Percentiles rank a stretch among this genome's conserved stretches.
These are phyloP conservation scores for Anoplopoma fimbria DNA, from an alignment of 2,113 vertebrate species.

Conservation along the genomic window DNA sequence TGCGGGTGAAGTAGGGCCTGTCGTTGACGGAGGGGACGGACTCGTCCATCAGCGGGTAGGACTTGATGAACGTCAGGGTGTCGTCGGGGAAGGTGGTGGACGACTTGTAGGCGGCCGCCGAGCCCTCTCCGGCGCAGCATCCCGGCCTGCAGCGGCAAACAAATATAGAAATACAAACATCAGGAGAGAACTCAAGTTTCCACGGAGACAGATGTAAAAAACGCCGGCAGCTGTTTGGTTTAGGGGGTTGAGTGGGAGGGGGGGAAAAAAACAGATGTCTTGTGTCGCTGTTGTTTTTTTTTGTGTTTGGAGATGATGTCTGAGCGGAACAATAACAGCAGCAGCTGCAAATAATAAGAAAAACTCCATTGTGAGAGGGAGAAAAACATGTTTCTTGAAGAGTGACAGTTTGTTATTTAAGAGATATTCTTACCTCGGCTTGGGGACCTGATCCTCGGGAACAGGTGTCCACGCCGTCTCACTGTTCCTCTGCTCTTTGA, in stretches of 20 bases:
- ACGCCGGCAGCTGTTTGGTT: constrained; percentile 59
- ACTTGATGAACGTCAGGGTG: constrained; percentile 93
- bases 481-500: constrained; percentile 91
- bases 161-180: neutral
- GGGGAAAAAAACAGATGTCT: constrained; percentile 46
- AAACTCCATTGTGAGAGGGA: constrained; percentile 15
- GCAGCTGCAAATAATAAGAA: constrained; percentile 32
- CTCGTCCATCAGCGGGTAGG: constrained; percentile 93
- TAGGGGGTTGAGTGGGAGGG: constrained; percentile 24
- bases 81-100: constrained; percentile 93
- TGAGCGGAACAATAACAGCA: constrained; percentile 54
- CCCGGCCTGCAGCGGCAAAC: constrained; percentile 86
- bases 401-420: constrained; percentile 52
- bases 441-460: constrained; percentile 92
- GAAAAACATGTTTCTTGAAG: constrained; percentile 21
- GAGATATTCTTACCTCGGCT: constrained; percentile 85
- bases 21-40: constrained; percentile 87
- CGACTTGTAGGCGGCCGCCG: constrained; percentile 81
- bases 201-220: constrained; percentile 41
- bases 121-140: constrained; percentile 89
- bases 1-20: constrained; percentile 91
- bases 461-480: constrained; percentile 91
- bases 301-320: constrained; percentile 16
- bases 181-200: constrained; percentile 5
- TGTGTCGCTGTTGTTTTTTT: constrained; percentile 22